A percentile compares a stretch with the other conserved stretches of the same genome.
These are phyloP conservation scores for Rhodophaea formosa DNA, from an alignment of 2,888 invertebrate genomes.

Conservation along the genomic window DNA sequence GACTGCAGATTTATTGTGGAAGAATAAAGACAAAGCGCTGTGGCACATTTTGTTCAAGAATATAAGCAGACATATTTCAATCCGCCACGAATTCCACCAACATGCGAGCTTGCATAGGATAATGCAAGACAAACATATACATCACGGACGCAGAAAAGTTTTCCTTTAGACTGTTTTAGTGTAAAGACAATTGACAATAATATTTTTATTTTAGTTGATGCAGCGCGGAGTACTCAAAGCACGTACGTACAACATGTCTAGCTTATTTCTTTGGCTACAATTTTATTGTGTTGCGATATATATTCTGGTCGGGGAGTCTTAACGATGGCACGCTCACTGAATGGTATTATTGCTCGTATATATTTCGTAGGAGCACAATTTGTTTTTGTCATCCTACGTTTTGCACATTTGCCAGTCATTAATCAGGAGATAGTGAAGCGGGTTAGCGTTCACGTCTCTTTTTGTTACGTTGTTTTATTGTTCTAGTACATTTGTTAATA, in stretches of 20 bases:
- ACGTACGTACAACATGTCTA: slow-evolving; percentile 63
- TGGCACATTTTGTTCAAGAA: slow-evolving; percentile 80
- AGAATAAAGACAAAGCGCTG: slow-evolving; percentile 77
- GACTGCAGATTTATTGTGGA: slow-evolving; percentile 80
- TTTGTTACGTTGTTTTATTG: slow-evolving; percentile 4
- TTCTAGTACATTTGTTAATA: neutral
- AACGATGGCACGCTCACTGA: slow-evolving; percentile 46
- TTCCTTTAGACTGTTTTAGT: slow-evolving; percentile 42
- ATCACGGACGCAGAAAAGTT: slow-evolving; percentile 56
- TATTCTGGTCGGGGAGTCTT: slow-evolving; percentile 42
- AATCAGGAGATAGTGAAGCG: slow-evolving; percentile 25
- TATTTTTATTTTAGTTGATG: slow-evolving; percentile 38
- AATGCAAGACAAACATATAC: slow-evolving; percentile 63
- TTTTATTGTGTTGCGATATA: slow-evolving; percentile 49
- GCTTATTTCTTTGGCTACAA: slow-evolving; percentile 49
- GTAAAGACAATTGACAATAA: slow-evolving; percentile 58
- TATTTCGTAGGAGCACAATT: slow-evolving; percentile 33
- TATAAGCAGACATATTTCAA: slow-evolving; percentile 76
- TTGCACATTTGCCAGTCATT: slow-evolving; percentile 27
- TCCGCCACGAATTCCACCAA: slow-evolving; percentile 76
- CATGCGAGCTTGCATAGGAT: slow-evolving; percentile 72
- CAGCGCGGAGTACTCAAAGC: slow-evolving; percentile 39
- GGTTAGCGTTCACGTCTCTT: slow-evolving; percentile 1
- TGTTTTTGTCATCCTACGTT: slow-evolving; percentile 31
- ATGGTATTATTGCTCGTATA: slow-evolving; percentile 50